A percentile compares a stretch with the other conserved stretches of the same genome.
Conservation (phyloP, 2,797 vertebrate genomes). For the Sylvilagus floridanus region DNA sequence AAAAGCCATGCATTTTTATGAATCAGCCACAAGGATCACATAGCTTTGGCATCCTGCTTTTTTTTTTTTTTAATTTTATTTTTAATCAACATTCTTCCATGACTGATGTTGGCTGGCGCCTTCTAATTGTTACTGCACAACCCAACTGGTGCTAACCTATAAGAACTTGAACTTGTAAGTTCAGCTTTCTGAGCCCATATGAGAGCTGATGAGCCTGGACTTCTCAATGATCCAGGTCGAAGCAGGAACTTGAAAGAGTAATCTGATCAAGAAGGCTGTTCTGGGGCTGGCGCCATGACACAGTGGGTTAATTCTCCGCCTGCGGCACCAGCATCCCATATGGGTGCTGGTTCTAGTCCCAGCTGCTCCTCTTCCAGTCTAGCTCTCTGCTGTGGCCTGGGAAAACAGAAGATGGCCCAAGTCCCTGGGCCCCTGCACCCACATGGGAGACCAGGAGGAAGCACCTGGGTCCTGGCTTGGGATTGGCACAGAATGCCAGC, state of each 20-base stretch:
- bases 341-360: no score
- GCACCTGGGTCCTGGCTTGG: no score
- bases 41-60: background rate
- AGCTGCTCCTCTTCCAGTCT: no score
- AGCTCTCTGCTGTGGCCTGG: no score
- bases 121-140: background rate
- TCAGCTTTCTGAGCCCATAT: background rate
- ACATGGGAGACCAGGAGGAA: no score
- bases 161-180: background rate
- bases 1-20: conserved; percentile 60
- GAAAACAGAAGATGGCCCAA: no score
- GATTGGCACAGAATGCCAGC: no score
- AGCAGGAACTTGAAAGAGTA: conserved; percentile 48
- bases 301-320: no score
- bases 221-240: conserved; percentile 8
- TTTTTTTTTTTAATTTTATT: background rate
- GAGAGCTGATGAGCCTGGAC: background rate
- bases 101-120: background rate
- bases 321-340: no score
- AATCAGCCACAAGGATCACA: background rate
- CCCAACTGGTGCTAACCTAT: background rate
- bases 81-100: background rate
- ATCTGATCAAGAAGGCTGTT: background rate
- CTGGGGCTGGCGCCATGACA: no score
- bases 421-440: no score